These are phyloP conservation scores for Chaetodon trifasciatus DNA, from an alignment of 2,797 vertebrate genomes.

Conservation along the genomic window DNA sequence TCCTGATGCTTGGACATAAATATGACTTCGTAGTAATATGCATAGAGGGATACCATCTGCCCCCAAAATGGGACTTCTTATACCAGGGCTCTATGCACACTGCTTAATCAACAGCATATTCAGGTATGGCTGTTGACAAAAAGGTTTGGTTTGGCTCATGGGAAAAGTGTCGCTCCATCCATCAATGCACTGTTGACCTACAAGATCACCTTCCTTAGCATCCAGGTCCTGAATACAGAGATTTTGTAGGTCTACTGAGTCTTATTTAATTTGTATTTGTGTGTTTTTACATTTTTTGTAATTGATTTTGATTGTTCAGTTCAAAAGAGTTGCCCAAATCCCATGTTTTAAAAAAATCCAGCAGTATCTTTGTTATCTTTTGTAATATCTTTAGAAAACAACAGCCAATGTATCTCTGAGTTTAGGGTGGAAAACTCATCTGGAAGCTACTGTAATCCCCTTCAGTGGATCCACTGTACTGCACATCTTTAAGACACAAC, in stretches of 20 bases:
- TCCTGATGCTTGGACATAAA: conserved; percentile 19
- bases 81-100: not conserved
- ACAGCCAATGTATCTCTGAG: not conserved
- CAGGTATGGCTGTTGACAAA: too few species aligned
- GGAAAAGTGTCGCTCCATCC: not conserved
- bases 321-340: not conserved
- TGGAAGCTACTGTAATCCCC: not conserved
- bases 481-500: conserved; percentile 7
- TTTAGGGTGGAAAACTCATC: not conserved
- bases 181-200: not conserved
- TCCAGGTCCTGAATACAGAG: not conserved
- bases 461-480: not conserved
- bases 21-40: not conserved
- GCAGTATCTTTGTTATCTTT: not conserved
- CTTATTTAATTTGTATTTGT: too few species aligned
- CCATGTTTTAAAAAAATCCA: not conserved
- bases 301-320: not conserved
- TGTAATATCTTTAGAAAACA: not conserved
- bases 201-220: not conserved
- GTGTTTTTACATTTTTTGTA: not conserved
- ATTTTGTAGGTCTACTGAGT: too few species aligned
- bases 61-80: too few species aligned
- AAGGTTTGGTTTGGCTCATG: not conserved
- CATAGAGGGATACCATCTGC: not conserved
- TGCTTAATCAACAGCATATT: not conserved